Base-by-base conservation (phyloP, 2,888 invertebrate species). In the Platynereis dumerilii region DNA sequence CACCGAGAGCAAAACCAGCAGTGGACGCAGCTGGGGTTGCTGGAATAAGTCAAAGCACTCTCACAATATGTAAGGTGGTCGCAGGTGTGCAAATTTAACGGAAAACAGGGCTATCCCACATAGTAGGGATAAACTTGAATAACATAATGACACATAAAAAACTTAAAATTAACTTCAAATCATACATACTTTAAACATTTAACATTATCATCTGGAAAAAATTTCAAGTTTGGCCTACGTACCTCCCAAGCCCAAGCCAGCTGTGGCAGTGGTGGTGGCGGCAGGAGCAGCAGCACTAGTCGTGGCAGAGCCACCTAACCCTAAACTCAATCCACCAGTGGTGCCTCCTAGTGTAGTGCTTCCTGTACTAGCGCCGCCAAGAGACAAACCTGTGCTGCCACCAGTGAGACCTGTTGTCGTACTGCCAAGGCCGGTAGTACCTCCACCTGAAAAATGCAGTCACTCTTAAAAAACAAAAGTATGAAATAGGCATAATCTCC, bases 1-100 rank as follows among this genome's bases (percentile, higher is more conserved):
- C 34, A 29, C 55, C 55, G 24, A 61, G 61, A 28, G 26, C 7
- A 39, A 54, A 54, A 17, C 55, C 55, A 15, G 45, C 55, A 55
- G 12, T 22, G 3, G 52, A 22, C 3, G 52, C 28, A 3, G 58
- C 39, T 20, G 44, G 22, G 44, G 57, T 34, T 7, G 57, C 28
- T 15, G n/a, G n/a, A n/a, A n/a, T n/a, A n/a, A n/a, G n/a, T n/a
- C n/a, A n/a, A n/a, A n/a, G n/a, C n/a, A n/a, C n/a, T n/a, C n/a
- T n/a, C n/a, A n/a, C n/a, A n/a, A n/a, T n/a, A n/a, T n/a, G n/a
- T n/a, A n/a, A n/a, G n/a, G n/a, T n/a, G n/a, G n/a, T n/a, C n/a
- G n/a, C n/a, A n/a, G n/a, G n/a, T n/a, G n/a, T n/a, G n/a, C n/a
- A n/a, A n/a, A n/a, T n/a, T n/a, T n/a, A n/a, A n/a, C n/a, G n/a